Conservation (phyloP, 2,888 invertebrate species). For the Cantharis rufa region DNA sequence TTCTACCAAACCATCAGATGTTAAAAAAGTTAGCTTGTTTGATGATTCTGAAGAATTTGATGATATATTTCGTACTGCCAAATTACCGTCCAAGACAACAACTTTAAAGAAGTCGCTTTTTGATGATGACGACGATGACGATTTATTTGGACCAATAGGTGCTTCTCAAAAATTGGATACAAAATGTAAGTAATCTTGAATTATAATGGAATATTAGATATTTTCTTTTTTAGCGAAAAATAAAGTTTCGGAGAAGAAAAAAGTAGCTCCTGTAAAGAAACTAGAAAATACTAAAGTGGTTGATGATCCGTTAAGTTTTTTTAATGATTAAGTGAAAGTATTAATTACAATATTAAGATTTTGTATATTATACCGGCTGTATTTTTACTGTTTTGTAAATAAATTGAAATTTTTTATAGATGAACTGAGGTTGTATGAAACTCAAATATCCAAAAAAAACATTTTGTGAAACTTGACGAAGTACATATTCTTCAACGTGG, state of each 20-base stretch:
- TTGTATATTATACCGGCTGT: neutral
- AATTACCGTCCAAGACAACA: constrained; percentile 29
- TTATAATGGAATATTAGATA: neutral
- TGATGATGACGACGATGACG: constrained; percentile 45
- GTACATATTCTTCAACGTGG: too few relatives aligned
- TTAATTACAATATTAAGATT: neutral
- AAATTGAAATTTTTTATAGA: neutral
- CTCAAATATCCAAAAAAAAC: too few relatives aligned
- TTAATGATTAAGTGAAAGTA: constrained; percentile 11
- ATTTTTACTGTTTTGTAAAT: neutral
- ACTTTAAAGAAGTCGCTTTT: constrained; percentile 40
- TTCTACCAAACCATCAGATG: neutral
- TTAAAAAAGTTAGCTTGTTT: constrained; percentile 21
- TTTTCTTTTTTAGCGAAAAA: neutral
- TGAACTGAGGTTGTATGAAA: too few relatives aligned
- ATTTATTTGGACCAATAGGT: constrained; percentile 38
- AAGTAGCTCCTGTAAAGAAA: constrained; percentile 40
- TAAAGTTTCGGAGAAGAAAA: constrained; percentile 35
- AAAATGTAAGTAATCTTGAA: neutral
- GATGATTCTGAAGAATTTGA: constrained; percentile 40
- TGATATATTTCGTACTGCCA: constrained; percentile 35
- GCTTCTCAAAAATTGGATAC: neutral
- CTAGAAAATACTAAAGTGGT: constrained; percentile 44
- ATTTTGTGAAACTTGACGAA: too few relatives aligned
- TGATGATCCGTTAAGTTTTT: constrained; percentile 44